A percentile compares a stretch with the other conserved stretches of the same genome.
Evolutionary conservation across 2,113 vertebrate genomes (phyloP).

Genomic region (Nerophis ophidion): DNA sequence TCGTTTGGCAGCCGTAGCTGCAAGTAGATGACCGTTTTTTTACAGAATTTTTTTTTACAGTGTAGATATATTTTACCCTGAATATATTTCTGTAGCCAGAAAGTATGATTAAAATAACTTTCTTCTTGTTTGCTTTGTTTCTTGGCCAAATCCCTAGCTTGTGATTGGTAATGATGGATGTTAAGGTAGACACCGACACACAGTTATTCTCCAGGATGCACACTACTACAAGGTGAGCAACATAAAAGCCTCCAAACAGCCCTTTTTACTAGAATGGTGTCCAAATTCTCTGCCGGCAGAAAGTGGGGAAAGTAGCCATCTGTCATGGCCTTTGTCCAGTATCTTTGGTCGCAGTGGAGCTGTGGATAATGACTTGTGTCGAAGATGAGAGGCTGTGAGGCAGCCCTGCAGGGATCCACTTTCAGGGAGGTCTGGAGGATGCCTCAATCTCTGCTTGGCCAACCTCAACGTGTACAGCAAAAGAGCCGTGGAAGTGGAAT

Average conservation of each 20-base stretch:
- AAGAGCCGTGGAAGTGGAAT: conserved; percentile 8
- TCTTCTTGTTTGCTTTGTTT: background rate
- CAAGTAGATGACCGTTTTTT: too few species aligned
- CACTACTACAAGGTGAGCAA: conserved; percentile 4
- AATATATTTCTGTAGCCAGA: too few species aligned
- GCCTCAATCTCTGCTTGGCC: conserved; percentile 12
- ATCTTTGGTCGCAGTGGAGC: conserved; percentile 21
- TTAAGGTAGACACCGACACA: conserved; percentile 22
- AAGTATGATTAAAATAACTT: background rate
- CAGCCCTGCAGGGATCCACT: conserved; percentile 16
- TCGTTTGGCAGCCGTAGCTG: too few species aligned
- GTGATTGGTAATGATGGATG: background rate
- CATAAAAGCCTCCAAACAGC: conserved; percentile 9
- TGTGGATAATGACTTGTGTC: conserved; percentile 39
- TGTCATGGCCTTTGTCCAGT: conserved; percentile 33
- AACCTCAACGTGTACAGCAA: conserved; percentile 13
- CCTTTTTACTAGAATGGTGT: conserved; percentile 8
- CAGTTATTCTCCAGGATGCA: conserved; percentile 16
- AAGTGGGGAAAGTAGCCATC: conserved; percentile 28
- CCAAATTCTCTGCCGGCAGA: conserved; percentile 9
- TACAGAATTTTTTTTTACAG: too few species aligned
- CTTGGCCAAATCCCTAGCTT: background rate
- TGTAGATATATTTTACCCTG: background rate
- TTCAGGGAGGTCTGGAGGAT: conserved; percentile 22
- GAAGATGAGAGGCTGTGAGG: conserved; percentile 28